phyloP scores from a whole-genome alignment of 2,888 invertebrate species.

The Synergus japonicus region DNA sequence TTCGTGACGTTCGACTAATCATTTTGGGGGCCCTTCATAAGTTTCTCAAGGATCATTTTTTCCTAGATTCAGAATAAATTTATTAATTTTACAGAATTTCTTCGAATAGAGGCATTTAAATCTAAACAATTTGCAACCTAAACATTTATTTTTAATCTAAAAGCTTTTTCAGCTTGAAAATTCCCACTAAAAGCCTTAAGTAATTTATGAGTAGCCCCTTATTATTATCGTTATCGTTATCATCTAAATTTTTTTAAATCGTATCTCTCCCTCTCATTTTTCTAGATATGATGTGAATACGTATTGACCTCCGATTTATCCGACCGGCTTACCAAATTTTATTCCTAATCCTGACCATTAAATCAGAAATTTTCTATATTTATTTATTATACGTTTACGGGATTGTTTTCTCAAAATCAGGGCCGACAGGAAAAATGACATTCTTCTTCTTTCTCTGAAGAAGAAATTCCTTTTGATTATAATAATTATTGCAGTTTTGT shows the following conservation, averaged over 20 bases:
- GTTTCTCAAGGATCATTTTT: not conserved
- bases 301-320: conserved; percentile 65
- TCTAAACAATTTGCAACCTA: no score
- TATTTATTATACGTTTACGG: not conserved
- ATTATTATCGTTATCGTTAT: not conserved
- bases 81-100: no score
- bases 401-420: not conserved
- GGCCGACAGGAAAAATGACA: conserved; percentile 2
- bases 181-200: not conserved
- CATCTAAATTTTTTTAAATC: conserved; percentile 11
- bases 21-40: conserved; percentile 30
- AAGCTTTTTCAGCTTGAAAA: not conserved
- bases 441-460: not conserved
- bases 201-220: not conserved
- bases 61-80: not conserved
- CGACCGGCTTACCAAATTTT: conserved; percentile 50
- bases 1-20: conserved; percentile 49
- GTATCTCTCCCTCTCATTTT: conserved; percentile 31
- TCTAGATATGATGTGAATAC: conserved; percentile 65
- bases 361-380: not conserved
- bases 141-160: not conserved
- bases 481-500: conserved; percentile 33
- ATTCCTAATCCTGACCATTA: not conserved
- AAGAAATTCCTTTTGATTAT: conserved; percentile 35
- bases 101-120: no score